Percentiles rank a stretch among this genome's conserved stretches.
Evolutionary conservation across 2,888 invertebrate genomes (phyloP).

Genomic region (Stramonita haemastoma): DNA sequence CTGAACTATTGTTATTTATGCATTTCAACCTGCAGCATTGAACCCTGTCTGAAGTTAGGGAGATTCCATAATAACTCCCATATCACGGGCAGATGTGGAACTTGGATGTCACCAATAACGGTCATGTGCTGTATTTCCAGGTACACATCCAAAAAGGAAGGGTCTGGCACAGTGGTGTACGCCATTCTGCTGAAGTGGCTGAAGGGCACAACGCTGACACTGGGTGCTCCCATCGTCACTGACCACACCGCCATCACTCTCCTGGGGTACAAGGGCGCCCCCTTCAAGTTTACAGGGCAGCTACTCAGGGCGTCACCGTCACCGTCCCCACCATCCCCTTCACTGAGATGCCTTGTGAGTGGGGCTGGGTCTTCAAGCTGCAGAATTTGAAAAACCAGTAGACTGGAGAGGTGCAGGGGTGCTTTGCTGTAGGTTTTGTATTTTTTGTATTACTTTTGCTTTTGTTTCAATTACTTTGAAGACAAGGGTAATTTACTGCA

Average conservation of each 20-base stretch:
- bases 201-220: conserved; percentile 79
- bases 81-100: too few relatives aligned
- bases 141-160: conserved; percentile 55
- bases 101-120: too few relatives aligned
- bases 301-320: conserved; percentile 58
- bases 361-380: conserved; percentile 68
- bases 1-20: too few relatives aligned
- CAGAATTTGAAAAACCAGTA: conserved; percentile 47
- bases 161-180: conserved; percentile 79
- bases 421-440: not conserved
- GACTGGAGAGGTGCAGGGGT: not conserved
- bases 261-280: conserved; percentile 78
- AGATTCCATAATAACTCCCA: too few relatives aligned
- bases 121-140: conserved; percentile 36
- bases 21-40: too few relatives aligned
- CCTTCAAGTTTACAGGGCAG: conserved; percentile 45
- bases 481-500: too few relatives aligned
- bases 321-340: conserved; percentile 59
- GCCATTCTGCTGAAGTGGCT: conserved; percentile 87
- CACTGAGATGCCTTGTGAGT: conserved; percentile 58
- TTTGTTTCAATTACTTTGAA: not conserved
- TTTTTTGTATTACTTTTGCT: not conserved
- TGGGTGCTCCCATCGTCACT: conserved; percentile 78
- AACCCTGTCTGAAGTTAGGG: too few relatives aligned
- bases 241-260: conserved; percentile 77